phyloP scores from a whole-genome alignment of 1,140 invertebrate genomes.

The Aplysia californica region DNA sequence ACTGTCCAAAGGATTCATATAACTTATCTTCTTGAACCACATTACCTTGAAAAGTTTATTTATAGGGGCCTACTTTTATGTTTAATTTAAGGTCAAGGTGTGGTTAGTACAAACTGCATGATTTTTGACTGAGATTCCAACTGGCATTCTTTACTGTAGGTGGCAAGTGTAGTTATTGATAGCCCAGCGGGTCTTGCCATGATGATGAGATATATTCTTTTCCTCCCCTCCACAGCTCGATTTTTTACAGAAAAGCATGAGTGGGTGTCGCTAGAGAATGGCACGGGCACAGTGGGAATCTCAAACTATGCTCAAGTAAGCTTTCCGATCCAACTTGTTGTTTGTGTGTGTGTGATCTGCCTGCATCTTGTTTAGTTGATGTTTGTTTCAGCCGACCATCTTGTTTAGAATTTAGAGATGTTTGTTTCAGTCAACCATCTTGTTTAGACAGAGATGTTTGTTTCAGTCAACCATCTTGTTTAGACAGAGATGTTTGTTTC shows the following conservation, averaged over 20 bases:
- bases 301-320: constrained; percentile 59
- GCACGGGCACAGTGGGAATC: constrained; percentile 52
- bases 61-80: background rate
- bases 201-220: background rate
- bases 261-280: constrained; percentile 42
- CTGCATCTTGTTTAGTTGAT: background rate
- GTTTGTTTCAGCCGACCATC: too few relatives aligned
- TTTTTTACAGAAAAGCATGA: constrained; percentile 59
- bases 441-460: too few relatives aligned
- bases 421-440: too few relatives aligned
- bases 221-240: constrained; percentile 42
- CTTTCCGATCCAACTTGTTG: background rate
- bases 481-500: too few relatives aligned
- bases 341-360: background rate
- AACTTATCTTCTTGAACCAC: too few relatives aligned
- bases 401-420: too few relatives aligned
- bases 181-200: background rate
- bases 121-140: background rate
- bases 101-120: background rate
- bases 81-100: background rate
- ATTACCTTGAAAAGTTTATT: background rate
- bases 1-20: too few relatives aligned
- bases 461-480: too few relatives aligned
- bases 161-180: background rate
- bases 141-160: too few relatives aligned